Conservation (phyloP, 2,888 invertebrate genomes). For the Noctua pronuba region DNA sequence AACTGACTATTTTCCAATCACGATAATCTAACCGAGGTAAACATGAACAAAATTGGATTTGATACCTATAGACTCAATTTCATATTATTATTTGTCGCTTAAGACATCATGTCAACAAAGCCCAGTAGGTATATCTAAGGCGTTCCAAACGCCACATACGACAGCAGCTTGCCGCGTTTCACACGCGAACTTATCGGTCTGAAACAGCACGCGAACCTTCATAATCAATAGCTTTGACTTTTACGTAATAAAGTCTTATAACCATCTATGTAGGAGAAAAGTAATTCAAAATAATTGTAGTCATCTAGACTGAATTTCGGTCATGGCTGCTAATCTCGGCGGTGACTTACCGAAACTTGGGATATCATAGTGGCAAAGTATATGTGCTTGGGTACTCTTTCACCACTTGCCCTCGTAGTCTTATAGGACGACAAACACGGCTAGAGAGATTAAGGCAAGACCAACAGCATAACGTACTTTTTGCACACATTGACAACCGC, state of each 20-base stretch:
- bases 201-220: constrained; percentile 62
- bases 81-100: neutral
- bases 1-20: too few species aligned
- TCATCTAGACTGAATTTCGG: neutral
- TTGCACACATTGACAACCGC: neutral
- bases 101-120: neutral
- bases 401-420: neutral
- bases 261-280: constrained; percentile 8
- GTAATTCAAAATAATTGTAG: neutral
- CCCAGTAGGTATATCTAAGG: neutral
- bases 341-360: neutral
- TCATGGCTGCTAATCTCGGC: neutral
- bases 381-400: neutral
- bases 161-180: constrained; percentile 38
- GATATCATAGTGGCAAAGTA: neutral
- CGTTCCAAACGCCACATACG: constrained; percentile 24
- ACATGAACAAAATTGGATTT: too few species aligned
- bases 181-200: constrained; percentile 61
- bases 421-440: neutral
- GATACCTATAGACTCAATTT: neutral
- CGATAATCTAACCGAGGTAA: too few species aligned
- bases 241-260: constrained; percentile 32
- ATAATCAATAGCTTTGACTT: constrained; percentile 67
- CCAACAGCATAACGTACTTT: neutral
- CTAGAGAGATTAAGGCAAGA: neutral